Base-by-base conservation (phyloP, 2,797 vertebrate species). In the Lepus townsendii region DNA sequence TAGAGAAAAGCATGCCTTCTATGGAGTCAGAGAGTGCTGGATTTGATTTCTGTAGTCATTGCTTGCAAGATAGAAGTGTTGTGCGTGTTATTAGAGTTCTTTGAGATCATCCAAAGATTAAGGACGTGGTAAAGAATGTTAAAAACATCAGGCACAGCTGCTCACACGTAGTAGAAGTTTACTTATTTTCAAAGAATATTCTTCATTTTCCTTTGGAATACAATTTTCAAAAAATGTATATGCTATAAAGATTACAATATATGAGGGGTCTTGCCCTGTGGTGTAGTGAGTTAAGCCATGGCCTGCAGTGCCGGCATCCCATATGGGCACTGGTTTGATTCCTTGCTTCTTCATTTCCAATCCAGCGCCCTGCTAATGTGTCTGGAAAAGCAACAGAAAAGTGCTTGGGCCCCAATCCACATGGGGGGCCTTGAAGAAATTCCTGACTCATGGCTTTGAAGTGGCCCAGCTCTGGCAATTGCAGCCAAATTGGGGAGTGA, bases 171-270 rank as follows among this genome's bases (percentile, higher is more conserved):
- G 47, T 75, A 54, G n/a, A 3, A 57, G 3, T 88, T 92, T 16
- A 89, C 19, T 80, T 35, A n/a, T 42, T 42, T 11, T 65, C 3
- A 66, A 19, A 47, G 7, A 78, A 54, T 0, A 69, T 19, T 92
- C 38, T 77, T 83, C 22, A 14, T 24, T 24, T 63, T 94, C 10
- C 8, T 93, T 13, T 68, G 78, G 50, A 84, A 68, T 78, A 65
- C 77, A 90, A 42, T 77, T 77, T 42, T 42, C 30, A 76, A 60
- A 79, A 89, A 94, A 83, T 87, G 42, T 65, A 2, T 93, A 3
- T 88, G 11, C 54, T 83, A 65, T 72, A 35, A 90, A 94, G 90
- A 42, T 42, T 6, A 42, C 42, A 42, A 42, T 42, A 42, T 7
- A 42, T 42, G 42, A 42, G 42, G 42, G 42, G 42, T 42, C 42